Base-by-base conservation (phyloP, 2,888 invertebrate species). In the Xanthorhoe designata region DNA sequence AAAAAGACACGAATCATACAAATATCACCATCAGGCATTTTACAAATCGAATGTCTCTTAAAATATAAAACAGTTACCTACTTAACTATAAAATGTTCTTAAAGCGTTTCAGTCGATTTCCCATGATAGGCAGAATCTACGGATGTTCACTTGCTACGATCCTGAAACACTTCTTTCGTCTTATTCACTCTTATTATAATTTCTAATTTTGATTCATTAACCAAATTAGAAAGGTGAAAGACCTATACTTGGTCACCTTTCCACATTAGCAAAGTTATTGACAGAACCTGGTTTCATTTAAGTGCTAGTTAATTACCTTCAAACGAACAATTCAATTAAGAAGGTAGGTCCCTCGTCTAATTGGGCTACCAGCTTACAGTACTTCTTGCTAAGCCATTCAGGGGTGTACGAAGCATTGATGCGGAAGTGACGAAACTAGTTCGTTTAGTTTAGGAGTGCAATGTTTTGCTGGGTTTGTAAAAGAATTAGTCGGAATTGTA, bases 311-410 rank as follows among this genome's bases (percentile, higher is more conserved):
- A 51, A 55, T 64, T 70, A 61, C 42, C 61, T 70, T 64, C 64
- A 72, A 72, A 68, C 66, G 64, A 68, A 72, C 66, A 69, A 72
- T 74, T 72, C 70, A 74, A 74, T 74, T 72, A 74, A 67, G 66
- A 61, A 65, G 59, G 70, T 68, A 70, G 63, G 65, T 69, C 61
- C 49, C 70, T 64, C 64, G 54, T 59, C 69, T 74, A 74, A 72
- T 74, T 74, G 72, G 70, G 65, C 56, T 60, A 60, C 66, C 59
- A 61, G 70, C 72, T 74, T 74, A 74, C 65, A 59, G 70, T 72
- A 56, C 64, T 68, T 66, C 66, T 66, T 66, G 59, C 59, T 69
- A 65, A 72, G 61, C 69, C 63, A 58, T 58, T 61, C 42, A 65
- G 60, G 53, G 61, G 18, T 64, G 61, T 64, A 19, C 50, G 19